Evolutionary conservation across 2,113 vertebrate genomes (phyloP), one percentile per base, ranked within the genome.

Genomic region (Platichthys stellatus): DNA sequence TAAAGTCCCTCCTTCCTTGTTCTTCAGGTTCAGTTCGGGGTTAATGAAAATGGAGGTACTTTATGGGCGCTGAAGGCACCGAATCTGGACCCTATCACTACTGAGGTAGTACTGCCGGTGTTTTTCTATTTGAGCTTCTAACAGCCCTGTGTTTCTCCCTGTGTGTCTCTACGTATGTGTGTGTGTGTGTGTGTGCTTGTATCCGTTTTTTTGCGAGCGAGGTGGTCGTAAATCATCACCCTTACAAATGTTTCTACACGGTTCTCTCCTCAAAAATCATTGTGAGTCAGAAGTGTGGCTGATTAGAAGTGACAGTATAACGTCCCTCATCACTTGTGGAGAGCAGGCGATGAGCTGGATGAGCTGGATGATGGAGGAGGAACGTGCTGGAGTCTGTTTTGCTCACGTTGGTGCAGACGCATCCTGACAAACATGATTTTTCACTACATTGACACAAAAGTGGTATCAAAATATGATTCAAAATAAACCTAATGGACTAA

Each of bases 11-110:
- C 73, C 60, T 81, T 51, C 73, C 43, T 75, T 82, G 54, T 83
- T 82, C 74, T 71, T 61, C 73, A 80, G 69, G 85, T 88, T 89
- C 86, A 88, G 72, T 83, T 81, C 68, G 78, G 80, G 83, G 84
- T 88, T 84, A 88, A 86, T 87, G 83, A 88, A 87, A 90, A 90
- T 82, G 61, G 75, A 78, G 51, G 64, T 82, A 51, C 80, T 89
- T 87, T 90, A 85, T 85, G 69, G 75, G 75, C 24, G 9, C 63
- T 80, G 60, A 72, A 69, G 83, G 76, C 67, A 61, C n/a, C 80
- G 69, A 86, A 82, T 85, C 76, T 77, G 73, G 31, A 69, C 18
- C 47, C 63, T 18, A 66, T 66, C 54, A 47, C 85, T 63, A 80
- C 20, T 43, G 12, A 3, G 40, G 11, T 43, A 11, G 12, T 43